Evolutionary conservation across 2,113 vertebrate species (phyloP).

Genomic region (Lophius piscatorius): DNA sequence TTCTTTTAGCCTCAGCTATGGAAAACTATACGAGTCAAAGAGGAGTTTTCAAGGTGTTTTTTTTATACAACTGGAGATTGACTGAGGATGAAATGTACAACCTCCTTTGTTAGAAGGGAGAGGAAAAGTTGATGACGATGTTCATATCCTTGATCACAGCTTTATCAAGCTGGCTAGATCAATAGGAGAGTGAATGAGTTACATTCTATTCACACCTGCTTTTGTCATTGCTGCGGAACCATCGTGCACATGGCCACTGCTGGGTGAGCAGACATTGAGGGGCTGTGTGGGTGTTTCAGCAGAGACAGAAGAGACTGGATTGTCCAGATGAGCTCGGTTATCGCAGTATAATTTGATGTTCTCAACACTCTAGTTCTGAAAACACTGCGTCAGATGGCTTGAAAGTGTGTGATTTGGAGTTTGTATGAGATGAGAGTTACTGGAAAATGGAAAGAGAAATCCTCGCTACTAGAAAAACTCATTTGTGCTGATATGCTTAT

Average conservation of each 20-base stretch:
- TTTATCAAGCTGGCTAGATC: slow-evolving; percentile 17
- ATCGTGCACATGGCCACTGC: too few species aligned
- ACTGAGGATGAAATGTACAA: neutral
- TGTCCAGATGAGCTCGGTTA: too few species aligned
- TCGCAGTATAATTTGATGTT: slow-evolving; percentile 5
- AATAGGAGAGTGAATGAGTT: too few species aligned
- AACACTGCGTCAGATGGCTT: neutral
- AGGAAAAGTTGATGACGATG: too few species aligned
- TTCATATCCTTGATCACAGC: slow-evolving; percentile 11
- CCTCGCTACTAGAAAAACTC: too few species aligned
- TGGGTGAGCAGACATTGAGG: neutral
- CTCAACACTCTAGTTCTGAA: neutral
- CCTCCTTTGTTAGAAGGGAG: too few species aligned
- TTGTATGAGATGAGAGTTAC: neutral
- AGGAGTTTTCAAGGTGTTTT: slow-evolving; percentile 9
- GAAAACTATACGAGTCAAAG: neutral
- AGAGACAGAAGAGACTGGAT: neutral
- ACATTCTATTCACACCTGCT: neutral
- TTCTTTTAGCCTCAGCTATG: neutral
- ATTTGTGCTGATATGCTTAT: too few species aligned
- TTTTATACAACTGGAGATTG: slow-evolving; percentile 23
- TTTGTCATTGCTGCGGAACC: neutral
- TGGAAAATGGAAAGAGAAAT: too few species aligned
- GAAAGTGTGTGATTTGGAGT: neutral
- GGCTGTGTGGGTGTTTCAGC: neutral